Conservation (phyloP, 2,888 invertebrate species). For the Chymomyza fuscimana region DNA sequence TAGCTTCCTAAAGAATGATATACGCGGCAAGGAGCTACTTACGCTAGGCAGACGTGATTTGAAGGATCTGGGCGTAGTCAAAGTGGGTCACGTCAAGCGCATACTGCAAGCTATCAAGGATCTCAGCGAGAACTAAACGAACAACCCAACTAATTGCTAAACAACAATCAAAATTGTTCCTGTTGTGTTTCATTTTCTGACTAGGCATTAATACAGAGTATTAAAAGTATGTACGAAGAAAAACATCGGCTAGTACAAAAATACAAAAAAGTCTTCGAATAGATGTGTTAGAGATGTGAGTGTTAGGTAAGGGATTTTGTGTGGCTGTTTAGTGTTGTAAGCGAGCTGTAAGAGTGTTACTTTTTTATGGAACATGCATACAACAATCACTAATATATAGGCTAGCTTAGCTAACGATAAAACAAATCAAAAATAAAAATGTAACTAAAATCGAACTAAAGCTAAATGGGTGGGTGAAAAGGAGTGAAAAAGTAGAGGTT, state of each 20-base stretch:
- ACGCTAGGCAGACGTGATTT: constrained; percentile 91
- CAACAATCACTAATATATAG: constrained; percentile 71
- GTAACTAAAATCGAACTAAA: constrained; percentile 19
- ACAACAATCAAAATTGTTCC: constrained; percentile 33
- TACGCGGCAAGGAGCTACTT: constrained; percentile 93
- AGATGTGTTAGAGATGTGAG: constrained; percentile 32
- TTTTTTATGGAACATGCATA: constrained; percentile 56
- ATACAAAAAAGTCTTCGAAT: constrained; percentile 46
- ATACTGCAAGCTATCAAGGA: constrained; percentile 96
- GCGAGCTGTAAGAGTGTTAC: constrained; percentile 36
- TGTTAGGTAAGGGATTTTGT: constrained; percentile 16
- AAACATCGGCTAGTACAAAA: constrained; percentile 50
- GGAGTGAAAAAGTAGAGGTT: neutral
- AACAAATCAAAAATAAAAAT: constrained; percentile 19
- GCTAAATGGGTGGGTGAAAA: neutral
- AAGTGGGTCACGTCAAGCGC: constrained; percentile 97
- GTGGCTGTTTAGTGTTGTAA: constrained; percentile 41
- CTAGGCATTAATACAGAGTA: neutral
- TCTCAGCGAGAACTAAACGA: constrained; percentile 79
- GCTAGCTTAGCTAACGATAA: constrained; percentile 61
- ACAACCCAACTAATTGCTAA: constrained; percentile 4
- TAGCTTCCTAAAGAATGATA: constrained; percentile 94
- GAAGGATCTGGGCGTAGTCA: constrained; percentile 94
- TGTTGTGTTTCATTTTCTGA: constrained; percentile 16
- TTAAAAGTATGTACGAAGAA: constrained; percentile 5